Conservation (phyloP, 2,113 vertebrate species). For the Micromys minutus region DNA sequence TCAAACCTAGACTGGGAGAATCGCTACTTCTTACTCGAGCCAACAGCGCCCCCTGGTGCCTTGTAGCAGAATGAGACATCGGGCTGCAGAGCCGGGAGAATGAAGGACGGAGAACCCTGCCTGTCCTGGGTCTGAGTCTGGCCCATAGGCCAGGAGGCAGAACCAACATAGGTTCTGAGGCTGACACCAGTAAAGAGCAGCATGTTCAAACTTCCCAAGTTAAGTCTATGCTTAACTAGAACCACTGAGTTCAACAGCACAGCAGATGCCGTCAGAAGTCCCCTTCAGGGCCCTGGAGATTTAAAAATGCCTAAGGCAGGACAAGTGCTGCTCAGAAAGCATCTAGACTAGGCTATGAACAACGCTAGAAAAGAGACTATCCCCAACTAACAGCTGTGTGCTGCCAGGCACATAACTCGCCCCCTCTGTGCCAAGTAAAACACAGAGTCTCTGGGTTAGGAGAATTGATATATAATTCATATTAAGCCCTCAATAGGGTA, state of each 20-base stretch:
- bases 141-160: neutral
- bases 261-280: neutral
- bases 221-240: neutral
- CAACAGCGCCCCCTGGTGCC: slow-evolving; percentile 74
- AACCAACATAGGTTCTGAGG: neutral
- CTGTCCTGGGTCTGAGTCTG: neutral
- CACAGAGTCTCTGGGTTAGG: neutral
- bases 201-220: neutral
- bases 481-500: neutral
- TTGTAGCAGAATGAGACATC: neutral
- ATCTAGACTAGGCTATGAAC: neutral
- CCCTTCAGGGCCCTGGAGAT: neutral
- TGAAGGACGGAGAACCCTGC: neutral
- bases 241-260: neutral
- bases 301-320: slow-evolving; percentile 1
- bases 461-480: neutral
- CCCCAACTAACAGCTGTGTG: neutral
- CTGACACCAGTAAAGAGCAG: neutral
- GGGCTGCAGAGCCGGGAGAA: neutral
- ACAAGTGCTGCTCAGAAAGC: neutral
- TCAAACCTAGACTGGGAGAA: neutral
- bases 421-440: neutral
- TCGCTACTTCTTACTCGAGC: slow-evolving; percentile 46
- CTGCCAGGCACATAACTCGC: neutral
- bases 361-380: neutral